phyloP scores from a whole-genome alignment of 2,888 invertebrate species.

The Dioctria linearis region DNA sequence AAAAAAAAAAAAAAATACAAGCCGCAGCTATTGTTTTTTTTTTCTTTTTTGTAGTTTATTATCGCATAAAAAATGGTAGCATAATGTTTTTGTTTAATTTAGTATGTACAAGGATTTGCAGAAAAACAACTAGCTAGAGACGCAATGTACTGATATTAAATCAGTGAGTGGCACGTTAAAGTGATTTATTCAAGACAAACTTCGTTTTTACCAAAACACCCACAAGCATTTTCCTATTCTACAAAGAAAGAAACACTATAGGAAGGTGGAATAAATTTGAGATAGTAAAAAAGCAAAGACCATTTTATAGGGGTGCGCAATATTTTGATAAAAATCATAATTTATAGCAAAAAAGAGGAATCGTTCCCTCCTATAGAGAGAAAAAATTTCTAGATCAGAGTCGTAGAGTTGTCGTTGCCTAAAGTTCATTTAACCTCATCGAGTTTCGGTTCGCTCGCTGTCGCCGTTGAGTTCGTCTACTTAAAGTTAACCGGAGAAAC shows the following conservation, averaged over 20 bases:
- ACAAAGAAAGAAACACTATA: not conserved
- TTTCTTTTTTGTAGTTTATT: not conserved
- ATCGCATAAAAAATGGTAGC: not conserved
- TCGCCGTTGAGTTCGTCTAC: not conserved
- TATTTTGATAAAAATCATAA: constrained; percentile 57
- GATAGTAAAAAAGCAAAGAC: constrained; percentile 56
- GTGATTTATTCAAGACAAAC: constrained; percentile 56
- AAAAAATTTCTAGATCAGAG: not conserved
- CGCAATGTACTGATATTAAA: constrained; percentile 47
- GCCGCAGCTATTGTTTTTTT: too few species aligned
- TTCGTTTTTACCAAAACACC: constrained; percentile 54
- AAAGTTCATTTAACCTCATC: constrained; percentile 21
- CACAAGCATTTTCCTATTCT: constrained; percentile 25
- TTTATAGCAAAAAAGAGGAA: constrained; percentile 51
- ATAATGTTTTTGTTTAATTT: constrained; percentile 6
- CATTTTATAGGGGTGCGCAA: constrained; percentile 50
- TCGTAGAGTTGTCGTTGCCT: too few species aligned
- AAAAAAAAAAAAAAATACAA: too few species aligned
- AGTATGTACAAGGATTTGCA: not conserved
- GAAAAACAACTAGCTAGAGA: not conserved
- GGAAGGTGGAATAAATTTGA: constrained; percentile 56
- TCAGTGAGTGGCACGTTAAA: constrained; percentile 55
- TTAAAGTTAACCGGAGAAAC: constrained; percentile 24
- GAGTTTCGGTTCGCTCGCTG: too few species aligned
- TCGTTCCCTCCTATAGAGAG: constrained; percentile 4